Base-by-base conservation (phyloP, 2,113 vertebrate genomes). In the Psophia crepitans region DNA sequence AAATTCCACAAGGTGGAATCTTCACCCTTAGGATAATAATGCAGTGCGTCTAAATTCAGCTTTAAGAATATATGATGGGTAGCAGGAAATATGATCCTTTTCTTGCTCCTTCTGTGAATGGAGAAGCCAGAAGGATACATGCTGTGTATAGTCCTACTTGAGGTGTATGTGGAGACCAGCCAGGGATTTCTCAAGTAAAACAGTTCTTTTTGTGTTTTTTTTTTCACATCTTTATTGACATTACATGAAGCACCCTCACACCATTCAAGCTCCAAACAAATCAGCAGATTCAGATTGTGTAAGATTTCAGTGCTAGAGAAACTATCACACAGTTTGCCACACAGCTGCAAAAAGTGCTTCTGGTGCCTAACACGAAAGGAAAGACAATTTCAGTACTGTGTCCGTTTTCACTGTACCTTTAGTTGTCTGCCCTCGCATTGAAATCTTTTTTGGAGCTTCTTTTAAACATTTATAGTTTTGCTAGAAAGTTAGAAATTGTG, bases 191-290 rank as follows among this genome's bases (percentile, higher is more conserved):
- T 82, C 11, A 48, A 33, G 23, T 12, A 9, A 68, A 81, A 75
- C 1, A 6, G 6, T 28, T 4, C 1, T 6, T 13, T n/a, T n/a
- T n/a, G n/a, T n/a, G n/a, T n/a, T n/a, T n/a, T n/a, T 78, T 53
- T 8, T 13, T 68, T 28, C 33, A 12, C 49, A 3, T 74, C 44
- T 58, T 84, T 48, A 35, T 66, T 74, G 46, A 27, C 14, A 18
- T 44, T 48, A 23, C 3, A 2, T 4, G 4, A 15, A 73, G 41
- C 35, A 81, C 5, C 14, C 37, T 84, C 22, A 24, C 26, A 37
- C 12, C 15, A 14, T 58, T 70, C 56, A 84, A 64, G 16, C 21
- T 64, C 11, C 35, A 91, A 93, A 66, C 13, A 61, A 51, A 58
- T 41, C 17, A 37, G 33, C 17, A 33, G 15, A 65, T 69, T 73